Evolutionary conservation across 1,140 invertebrate genomes (phyloP).

Genomic region (Ladona fulva): DNA sequence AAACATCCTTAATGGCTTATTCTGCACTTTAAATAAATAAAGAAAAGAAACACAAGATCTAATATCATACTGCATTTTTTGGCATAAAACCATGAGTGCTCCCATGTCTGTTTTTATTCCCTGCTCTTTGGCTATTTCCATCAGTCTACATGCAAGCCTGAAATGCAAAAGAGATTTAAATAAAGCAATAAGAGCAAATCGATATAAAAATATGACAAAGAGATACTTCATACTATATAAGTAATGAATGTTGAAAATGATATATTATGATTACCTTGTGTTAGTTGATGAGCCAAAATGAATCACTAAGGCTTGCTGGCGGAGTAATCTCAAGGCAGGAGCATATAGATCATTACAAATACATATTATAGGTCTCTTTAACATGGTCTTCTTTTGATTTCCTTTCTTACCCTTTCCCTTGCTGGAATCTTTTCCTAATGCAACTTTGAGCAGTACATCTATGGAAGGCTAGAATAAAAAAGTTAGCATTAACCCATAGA

Average conservation of each 20-base stretch:
- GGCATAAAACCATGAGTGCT: conserved; percentile 60
- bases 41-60: conserved; percentile 77
- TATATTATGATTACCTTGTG: conserved; percentile 40
- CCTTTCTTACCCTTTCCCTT: conserved; percentile 47
- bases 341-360: conserved; percentile 94
- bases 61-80: conserved; percentile 80
- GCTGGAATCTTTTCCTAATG: conserved; percentile 47
- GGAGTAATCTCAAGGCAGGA: conserved; percentile 64
- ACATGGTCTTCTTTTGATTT: conserved; percentile 38
- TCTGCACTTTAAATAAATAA: conserved; percentile 57
- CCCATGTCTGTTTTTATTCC: conserved; percentile 60
- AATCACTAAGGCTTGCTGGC: conserved; percentile 65
- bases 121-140: conserved; percentile 59
- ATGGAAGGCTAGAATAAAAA: conserved; percentile 58
- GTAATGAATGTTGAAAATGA: too few species aligned
- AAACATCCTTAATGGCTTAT: conserved; percentile 46
- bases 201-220: conserved; percentile 4
- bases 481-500: too few species aligned
- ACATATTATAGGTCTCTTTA: conserved; percentile 82
- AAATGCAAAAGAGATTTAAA: conserved; percentile 21
- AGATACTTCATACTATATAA: too few species aligned
- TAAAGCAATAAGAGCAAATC: conserved; percentile 15
- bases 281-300: conserved; percentile 58
- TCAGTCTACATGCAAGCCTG: conserved; percentile 54
- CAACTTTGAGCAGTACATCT: conserved; percentile 73